Conservation (phyloP, 1,140 invertebrate species). For the Drosophila saltans region DNA sequence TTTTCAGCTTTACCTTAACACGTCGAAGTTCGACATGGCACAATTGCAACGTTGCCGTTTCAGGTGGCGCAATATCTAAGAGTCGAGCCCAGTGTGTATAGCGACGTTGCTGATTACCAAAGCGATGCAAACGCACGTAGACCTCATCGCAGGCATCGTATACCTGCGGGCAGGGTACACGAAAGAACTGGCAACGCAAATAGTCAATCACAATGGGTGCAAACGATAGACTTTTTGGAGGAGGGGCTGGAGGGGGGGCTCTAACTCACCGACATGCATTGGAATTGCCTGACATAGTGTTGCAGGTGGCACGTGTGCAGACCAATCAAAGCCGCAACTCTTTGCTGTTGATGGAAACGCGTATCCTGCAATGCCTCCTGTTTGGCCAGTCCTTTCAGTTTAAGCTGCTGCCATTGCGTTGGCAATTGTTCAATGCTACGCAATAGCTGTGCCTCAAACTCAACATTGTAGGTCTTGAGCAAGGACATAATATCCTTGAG, state of each 20-base stretch:
- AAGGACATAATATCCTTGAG: slow-evolving; percentile 91
- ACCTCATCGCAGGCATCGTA: slow-evolving; percentile 88
- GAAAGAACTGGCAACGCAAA: slow-evolving; percentile 85
- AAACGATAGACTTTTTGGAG: background rate
- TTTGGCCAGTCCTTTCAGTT: slow-evolving; percentile 91
- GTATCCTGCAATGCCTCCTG: slow-evolving; percentile 94
- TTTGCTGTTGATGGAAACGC: slow-evolving; percentile 86
- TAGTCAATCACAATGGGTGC: background rate
- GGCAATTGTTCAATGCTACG: slow-evolving; percentile 89
- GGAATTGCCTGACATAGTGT: slow-evolving; percentile 88
- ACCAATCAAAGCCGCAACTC: slow-evolving; percentile 89
- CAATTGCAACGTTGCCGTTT: slow-evolving; percentile 88
- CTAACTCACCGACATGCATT: slow-evolving; percentile 84
- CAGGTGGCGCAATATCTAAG: slow-evolving; percentile 90
- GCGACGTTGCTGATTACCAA: slow-evolving; percentile 87
- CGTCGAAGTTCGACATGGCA: slow-evolving; percentile 86
- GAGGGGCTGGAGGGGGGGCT: too few species aligned
- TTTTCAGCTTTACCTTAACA: slow-evolving; percentile 84
- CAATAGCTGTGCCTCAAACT: slow-evolving; percentile 84
- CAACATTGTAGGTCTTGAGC: slow-evolving; percentile 89
- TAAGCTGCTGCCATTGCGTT: slow-evolving; percentile 94
- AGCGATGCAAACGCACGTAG: slow-evolving; percentile 85
- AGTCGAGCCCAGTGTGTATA: slow-evolving; percentile 88
- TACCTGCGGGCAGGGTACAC: slow-evolving; percentile 86
- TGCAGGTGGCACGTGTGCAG: slow-evolving; percentile 90